Evolutionary conservation across 2,888 invertebrate species (phyloP), one percentile per base, ranked within the genome.

Genomic region (Ectobius pallidus): DNA sequence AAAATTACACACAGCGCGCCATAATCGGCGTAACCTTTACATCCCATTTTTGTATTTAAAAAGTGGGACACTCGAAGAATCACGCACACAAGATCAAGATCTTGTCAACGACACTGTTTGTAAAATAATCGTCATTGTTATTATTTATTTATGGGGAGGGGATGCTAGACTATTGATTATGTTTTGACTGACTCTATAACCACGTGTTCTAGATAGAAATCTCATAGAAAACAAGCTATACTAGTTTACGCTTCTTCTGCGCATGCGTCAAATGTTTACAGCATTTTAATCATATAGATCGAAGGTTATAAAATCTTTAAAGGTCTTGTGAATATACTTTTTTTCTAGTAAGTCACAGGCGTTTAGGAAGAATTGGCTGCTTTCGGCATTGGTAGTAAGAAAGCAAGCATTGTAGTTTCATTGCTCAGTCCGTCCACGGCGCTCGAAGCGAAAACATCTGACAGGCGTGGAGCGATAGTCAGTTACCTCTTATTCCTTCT

Each of bases 381-480:
- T 46, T 46, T 22, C 14, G 27, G 16, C 11, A 55, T 22, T 55
- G 27, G 58, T 58, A 58, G 58, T 58, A 58, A 58, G 52, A 52
- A 25, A 9, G 30, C 16, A 30, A 30, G 30, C 58, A 4, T 58
- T n/a, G n/a, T 6, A 14, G 58, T 30, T 30, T 16, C 3, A n/a
- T n/a, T 16, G 16, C 1, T 30, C 58, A 58, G 58, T 58, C 58
- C 30, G 58, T n/a, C 58, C 27, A 14, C 14, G 16, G 58, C 58
- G 58, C 58, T 30, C 58, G 25, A 14, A 25, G 27, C 27, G 58
- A 25, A 30, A 32, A n/a, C 32, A 58, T 14, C 32, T 32, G 27
- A 16, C 58, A 25, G 25, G 55, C 55, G 55, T 3, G 27, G 14
- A 14, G 32, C 22, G 30, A 16, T 20, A 25, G 25, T 25, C 25